Conservation (phyloP, 2,113 vertebrate genomes). For the Heterochromis multidens region DNA sequence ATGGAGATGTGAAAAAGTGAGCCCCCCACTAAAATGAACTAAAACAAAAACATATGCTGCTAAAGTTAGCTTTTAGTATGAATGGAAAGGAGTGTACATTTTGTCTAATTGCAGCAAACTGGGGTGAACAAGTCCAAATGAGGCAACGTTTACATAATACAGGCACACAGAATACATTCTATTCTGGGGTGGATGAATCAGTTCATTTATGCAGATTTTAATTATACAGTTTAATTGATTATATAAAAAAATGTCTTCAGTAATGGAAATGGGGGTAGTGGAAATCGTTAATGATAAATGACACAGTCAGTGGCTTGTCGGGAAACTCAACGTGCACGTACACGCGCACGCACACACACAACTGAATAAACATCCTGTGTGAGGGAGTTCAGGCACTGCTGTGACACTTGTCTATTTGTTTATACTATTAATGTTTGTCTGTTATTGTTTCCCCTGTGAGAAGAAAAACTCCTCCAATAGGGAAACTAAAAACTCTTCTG, state of each 20-base stretch:
- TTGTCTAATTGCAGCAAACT: neutral
- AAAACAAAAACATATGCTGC: conserved; percentile 39
- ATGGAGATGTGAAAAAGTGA: conserved; percentile 12
- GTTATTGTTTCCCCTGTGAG: conserved; percentile 33
- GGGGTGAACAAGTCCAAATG: neutral
- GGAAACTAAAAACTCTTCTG: conserved; percentile 1
- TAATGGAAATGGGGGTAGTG: neutral
- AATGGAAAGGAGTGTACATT: neutral
- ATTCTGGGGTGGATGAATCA: neutral
- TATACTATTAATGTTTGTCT: conserved; percentile 33
- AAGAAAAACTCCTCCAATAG: neutral
- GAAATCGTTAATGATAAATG: neutral
- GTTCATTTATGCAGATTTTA: neutral
- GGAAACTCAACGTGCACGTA: fast-evolving
- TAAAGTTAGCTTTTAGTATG: conserved; percentile 6
- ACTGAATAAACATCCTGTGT: conserved; percentile 68
- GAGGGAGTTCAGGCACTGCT: neutral
- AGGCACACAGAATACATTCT: neutral
- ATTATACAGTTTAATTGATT: neutral
- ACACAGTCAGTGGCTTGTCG: neutral
- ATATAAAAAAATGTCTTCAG: neutral
- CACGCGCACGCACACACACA: neutral
- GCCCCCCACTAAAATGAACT: conserved; percentile 3
- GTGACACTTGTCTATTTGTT: conserved; percentile 52
- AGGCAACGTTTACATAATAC: neutral